These are phyloP conservation scores for Dipodomys stephensi DNA, from an alignment of 2,113 vertebrate genomes.

Conservation along the genomic window DNA sequence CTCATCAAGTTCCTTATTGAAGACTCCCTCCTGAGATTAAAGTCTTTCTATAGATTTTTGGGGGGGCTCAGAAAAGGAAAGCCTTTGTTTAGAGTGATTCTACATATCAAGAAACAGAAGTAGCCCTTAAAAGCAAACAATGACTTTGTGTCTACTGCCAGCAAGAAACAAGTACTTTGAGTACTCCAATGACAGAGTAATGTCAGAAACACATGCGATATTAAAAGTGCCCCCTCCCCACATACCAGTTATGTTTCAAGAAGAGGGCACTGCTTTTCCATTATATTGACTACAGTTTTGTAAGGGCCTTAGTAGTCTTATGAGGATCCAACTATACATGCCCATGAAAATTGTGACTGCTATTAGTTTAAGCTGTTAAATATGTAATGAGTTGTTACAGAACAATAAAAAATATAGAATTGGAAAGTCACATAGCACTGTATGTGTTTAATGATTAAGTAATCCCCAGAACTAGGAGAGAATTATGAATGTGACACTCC, in stretches of 20 bases:
- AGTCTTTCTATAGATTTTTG: neutral
- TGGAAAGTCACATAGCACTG: neutral
- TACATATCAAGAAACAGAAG: neutral
- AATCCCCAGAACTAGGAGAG: neutral
- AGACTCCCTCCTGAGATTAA: neutral
- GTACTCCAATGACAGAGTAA: neutral
- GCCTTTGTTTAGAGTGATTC: neutral
- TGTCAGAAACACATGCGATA: neutral
- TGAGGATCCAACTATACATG: neutral
- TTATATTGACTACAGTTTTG: neutral
- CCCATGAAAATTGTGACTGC: neutral
- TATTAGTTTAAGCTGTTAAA: neutral
- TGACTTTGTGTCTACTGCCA: neutral
- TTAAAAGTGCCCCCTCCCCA: neutral
- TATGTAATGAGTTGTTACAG: neutral
- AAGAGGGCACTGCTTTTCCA: neutral
- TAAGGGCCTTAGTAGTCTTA: neutral
- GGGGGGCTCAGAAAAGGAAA: neutral
- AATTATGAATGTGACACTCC: neutral
- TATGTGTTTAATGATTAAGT: neutral
- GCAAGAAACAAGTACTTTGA: neutral
- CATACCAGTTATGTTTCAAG: neutral
- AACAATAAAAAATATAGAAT: neutral
- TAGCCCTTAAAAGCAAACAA: neutral
- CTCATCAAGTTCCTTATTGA: neutral